These are phyloP conservation scores for Gymnocephalus cernua DNA, from an alignment of 2,113 vertebrate genomes.

Conservation along the genomic window DNA sequence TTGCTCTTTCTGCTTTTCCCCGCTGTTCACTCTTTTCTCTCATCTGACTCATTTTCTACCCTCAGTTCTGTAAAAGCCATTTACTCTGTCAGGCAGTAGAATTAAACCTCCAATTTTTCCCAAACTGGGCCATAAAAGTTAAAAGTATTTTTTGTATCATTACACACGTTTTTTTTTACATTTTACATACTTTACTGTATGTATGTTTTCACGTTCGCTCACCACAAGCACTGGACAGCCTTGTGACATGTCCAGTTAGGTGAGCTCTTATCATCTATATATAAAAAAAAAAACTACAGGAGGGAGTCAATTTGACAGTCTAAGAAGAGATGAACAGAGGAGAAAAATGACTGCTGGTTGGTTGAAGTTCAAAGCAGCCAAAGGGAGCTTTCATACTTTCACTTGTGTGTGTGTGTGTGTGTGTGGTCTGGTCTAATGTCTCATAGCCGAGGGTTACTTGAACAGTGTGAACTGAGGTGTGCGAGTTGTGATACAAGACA, in stretches of 20 bases:
- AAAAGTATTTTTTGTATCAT: constrained; percentile 3
- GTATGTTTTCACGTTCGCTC: not conserved
- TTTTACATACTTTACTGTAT: not conserved
- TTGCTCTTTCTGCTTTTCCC: constrained; percentile 9
- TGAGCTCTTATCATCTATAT: constrained; percentile 24
- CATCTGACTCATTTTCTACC: constrained; percentile 3
- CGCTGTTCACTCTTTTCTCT: not conserved
- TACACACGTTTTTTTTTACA: constrained; percentile 1
- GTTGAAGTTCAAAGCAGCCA: constrained; percentile 51
- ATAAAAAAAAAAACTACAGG: not conserved
- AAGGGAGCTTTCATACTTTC: constrained; percentile 46
- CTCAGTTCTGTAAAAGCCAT: constrained; percentile 9
- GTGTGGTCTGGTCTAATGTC: constrained; percentile 38
- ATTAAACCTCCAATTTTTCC: constrained; percentile 14
- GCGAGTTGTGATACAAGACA: constrained; percentile 25
- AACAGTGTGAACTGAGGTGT: constrained; percentile 21
- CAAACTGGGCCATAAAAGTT: constrained; percentile 17
- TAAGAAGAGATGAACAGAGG: constrained; percentile 33
- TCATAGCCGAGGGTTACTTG: not conserved
- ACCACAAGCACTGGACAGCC: not conserved
- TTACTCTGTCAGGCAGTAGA: constrained; percentile 14
- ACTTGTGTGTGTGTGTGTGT: constrained; percentile 6
- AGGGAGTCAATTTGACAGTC: constrained; percentile 27
- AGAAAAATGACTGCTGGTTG: constrained; percentile 22
- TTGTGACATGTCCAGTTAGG: constrained; percentile 27